phyloP scores from a whole-genome alignment of 1,140 invertebrate genomes.

The Cotesia chilonis region DNA sequence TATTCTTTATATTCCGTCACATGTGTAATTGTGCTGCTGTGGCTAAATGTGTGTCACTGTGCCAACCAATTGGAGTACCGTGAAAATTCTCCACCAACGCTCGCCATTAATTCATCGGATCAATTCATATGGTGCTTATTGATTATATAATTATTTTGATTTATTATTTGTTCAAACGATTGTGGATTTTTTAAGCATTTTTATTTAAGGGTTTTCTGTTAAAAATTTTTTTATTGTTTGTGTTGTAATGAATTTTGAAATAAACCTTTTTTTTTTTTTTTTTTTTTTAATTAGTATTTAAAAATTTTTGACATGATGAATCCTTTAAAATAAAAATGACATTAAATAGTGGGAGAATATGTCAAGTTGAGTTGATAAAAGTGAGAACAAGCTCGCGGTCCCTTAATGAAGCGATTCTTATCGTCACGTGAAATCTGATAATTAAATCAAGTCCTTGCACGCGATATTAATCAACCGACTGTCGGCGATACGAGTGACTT shows the following conservation, averaged over 20 bases:
- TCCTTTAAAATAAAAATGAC: too few species aligned
- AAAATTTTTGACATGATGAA: too few species aligned
- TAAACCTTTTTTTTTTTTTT: too few species aligned
- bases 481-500: constrained; percentile 11
- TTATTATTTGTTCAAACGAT: constrained; percentile 20
- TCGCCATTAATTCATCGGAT: constrained; percentile 46
- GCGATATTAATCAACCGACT: constrained; percentile 50
- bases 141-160: neutral
- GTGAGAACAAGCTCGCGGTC: constrained; percentile 13
- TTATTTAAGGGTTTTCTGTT: neutral
- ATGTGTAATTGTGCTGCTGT: constrained; percentile 25
- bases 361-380: neutral
- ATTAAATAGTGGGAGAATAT: neutral
- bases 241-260: too few species aligned
- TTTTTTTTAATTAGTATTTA: too few species aligned
- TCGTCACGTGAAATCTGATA: constrained; percentile 53
- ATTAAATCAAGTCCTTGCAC: constrained; percentile 51
- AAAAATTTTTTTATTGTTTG: too few species aligned
- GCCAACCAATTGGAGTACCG: constrained; percentile 20
- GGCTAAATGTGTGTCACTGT: constrained; percentile 25
- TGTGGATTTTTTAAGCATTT: neutral
- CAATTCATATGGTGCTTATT: constrained; percentile 51
- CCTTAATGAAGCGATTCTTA: constrained; percentile 56
- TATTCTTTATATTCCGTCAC: neutral
- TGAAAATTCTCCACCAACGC: constrained; percentile 38